phyloP scores from a whole-genome alignment of 2,113 vertebrate genomes.

The Serilophus lunatus region DNA sequence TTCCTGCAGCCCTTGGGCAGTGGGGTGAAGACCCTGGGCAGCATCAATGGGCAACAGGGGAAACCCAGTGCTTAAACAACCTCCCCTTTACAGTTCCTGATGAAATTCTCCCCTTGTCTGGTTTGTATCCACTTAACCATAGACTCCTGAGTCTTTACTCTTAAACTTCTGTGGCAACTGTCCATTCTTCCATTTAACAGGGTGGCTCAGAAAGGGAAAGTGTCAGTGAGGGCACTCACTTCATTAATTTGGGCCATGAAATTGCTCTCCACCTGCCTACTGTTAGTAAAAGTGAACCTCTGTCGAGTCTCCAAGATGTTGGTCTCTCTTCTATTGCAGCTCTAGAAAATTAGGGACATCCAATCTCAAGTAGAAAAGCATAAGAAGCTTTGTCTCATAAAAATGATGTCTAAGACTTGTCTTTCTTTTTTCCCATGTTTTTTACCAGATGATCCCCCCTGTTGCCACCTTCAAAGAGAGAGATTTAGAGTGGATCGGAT shows the following conservation, averaged over 20 bases:
- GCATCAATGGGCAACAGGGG: neutral
- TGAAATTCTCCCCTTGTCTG: neutral
- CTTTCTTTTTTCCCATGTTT: neutral
- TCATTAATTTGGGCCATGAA: neutral
- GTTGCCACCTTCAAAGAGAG: conserved; percentile 15
- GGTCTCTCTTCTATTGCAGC: neutral
- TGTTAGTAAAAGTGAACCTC: neutral
- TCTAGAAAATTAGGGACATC: neutral
- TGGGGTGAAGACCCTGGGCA: neutral
- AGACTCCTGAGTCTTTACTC: neutral
- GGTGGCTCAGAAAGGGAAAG: neutral
- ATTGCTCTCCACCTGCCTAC: neutral
- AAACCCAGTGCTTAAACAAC: neutral
- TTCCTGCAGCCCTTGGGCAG: neutral
- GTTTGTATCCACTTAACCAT: neutral
- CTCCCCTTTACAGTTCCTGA: neutral
- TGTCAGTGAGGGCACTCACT: neutral
- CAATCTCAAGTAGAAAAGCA: neutral
- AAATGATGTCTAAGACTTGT: neutral
- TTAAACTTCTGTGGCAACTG: neutral
- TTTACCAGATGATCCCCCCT: neutral
- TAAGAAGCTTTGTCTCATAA: conserved; percentile 17
- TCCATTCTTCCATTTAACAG: neutral
- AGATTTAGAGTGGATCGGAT: conserved; percentile 7
- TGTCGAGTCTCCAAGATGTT: neutral